These are phyloP conservation scores for Pangasianodon gigas DNA, from an alignment of 2,113 vertebrate species.

Conservation along the genomic window DNA sequence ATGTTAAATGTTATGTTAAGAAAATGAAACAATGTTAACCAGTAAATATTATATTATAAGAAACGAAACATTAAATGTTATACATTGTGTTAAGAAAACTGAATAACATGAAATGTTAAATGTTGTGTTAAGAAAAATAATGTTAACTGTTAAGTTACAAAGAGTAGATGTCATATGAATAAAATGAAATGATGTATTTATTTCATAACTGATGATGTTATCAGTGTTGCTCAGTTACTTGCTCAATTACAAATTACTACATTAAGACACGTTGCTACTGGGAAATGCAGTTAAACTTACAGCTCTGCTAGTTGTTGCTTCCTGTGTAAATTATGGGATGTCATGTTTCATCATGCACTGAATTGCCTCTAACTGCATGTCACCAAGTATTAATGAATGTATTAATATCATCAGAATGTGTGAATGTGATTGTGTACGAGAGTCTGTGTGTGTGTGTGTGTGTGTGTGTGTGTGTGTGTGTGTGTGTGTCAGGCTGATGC, in stretches of 20 bases:
- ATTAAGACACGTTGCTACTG: neutral
- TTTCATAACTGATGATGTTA: neutral
- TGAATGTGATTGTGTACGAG: neutral
- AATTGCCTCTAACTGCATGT: neutral
- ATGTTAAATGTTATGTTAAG: neutral
- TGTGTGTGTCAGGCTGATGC: conserved; percentile 44
- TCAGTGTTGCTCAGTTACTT: neutral
- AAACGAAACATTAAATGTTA: neutral
- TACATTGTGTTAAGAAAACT: neutral
- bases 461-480: neutral
- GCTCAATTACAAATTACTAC: neutral
- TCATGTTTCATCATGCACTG: neutral
- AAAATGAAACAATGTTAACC: neutral
- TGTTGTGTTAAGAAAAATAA: neutral
- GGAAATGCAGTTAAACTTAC: neutral
- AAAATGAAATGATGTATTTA: neutral
- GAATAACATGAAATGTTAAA: no score
- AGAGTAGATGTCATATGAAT: neutral
- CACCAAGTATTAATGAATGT: neutral
- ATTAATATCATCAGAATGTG: neutral
- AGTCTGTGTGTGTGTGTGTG: neutral
- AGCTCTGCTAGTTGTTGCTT: neutral
- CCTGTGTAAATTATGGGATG: conserved; percentile 18
- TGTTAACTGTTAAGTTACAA: neutral
- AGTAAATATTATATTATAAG: neutral